A percentile compares a stretch with the other conserved stretches of the same genome.
Conservation (phyloP, 2,797 vertebrate genomes). For the Semaprochilodus insignis region DNA sequence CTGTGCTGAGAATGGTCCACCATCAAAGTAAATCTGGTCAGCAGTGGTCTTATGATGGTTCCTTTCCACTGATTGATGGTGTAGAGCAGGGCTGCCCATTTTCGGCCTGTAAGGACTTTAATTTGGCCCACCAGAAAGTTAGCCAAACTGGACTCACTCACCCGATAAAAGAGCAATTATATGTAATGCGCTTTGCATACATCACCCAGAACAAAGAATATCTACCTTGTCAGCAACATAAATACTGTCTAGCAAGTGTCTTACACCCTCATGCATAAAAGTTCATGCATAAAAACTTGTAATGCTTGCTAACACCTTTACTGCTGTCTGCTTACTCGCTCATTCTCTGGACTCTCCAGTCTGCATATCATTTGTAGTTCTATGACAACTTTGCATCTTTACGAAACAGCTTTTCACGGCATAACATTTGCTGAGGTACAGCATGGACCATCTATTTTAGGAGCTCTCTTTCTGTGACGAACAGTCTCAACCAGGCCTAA, state of each 20-base stretch:
- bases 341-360: not conserved
- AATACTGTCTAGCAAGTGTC: slow-evolving; percentile 7
- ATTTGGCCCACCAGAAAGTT: too few species aligned
- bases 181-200: not conserved
- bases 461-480: not conserved
- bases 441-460: slow-evolving; percentile 19
- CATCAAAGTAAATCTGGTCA: not conserved
- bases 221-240: slow-evolving; percentile 12
- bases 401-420: slow-evolving; percentile 7
- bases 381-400: not conserved
- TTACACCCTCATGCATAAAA: not conserved
- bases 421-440: slow-evolving; percentile 13
- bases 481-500: not conserved
- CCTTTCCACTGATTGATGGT: too few species aligned
- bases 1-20: too few species aligned
- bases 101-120: too few species aligned
- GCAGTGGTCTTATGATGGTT: not conserved
- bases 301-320: not conserved
- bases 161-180: too few species aligned
- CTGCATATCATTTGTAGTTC: slow-evolving; percentile 3
- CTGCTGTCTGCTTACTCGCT: not conserved
- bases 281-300: not conserved
- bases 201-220: slow-evolving; percentile 4
- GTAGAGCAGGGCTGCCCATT: too few species aligned
- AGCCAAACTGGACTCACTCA: too few species aligned